Conservation (phyloP, 2,797 vertebrate species). For the Cottoperca gobio region DNA sequence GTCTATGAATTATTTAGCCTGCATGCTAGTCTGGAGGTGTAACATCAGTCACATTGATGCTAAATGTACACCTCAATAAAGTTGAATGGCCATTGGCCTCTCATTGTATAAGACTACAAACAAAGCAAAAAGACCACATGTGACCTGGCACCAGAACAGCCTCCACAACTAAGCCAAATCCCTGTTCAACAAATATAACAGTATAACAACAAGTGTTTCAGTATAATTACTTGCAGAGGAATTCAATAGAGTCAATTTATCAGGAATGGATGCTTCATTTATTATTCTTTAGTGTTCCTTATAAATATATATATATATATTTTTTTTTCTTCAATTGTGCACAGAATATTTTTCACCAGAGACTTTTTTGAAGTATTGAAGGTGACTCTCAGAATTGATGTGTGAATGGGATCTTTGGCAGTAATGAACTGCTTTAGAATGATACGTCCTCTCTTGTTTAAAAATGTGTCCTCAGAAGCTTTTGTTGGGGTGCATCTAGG, state of each 20-base stretch:
- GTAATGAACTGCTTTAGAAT: conserved; percentile 71
- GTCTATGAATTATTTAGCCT: conserved; percentile 68
- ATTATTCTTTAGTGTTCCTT: conserved; percentile 55
- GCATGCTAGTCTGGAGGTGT: conserved; percentile 46
- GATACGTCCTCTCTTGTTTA: conserved; percentile 72
- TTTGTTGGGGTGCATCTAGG: conserved; percentile 60
- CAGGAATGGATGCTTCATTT: conserved; percentile 59
- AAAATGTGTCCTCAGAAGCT: conserved; percentile 63
- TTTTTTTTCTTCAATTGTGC: conserved; percentile 52
- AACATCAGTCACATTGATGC: conserved; percentile 56
- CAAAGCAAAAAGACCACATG: conserved; percentile 39
- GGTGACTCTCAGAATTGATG: conserved; percentile 75
- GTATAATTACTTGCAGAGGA: conserved; percentile 71
- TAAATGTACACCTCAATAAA: conserved; percentile 46
- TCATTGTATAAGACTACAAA: conserved; percentile 32
- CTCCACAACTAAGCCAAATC: conserved; percentile 24
- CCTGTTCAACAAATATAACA: conserved; percentile 49
- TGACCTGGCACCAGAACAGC: conserved; percentile 35
- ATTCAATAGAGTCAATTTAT: conserved; percentile 60
- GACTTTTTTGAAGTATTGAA: conserved; percentile 74
- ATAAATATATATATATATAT: neutral
- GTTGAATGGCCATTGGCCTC: conserved; percentile 41
- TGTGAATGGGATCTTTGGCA: conserved; percentile 74
- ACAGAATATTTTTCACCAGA: conserved; percentile 59
- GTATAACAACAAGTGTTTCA: conserved; percentile 58